Percentiles rank a stretch among this genome's conserved stretches.
Conservation (phyloP, 2,113 vertebrate genomes). For the Romanogobio albipinnatus region DNA sequence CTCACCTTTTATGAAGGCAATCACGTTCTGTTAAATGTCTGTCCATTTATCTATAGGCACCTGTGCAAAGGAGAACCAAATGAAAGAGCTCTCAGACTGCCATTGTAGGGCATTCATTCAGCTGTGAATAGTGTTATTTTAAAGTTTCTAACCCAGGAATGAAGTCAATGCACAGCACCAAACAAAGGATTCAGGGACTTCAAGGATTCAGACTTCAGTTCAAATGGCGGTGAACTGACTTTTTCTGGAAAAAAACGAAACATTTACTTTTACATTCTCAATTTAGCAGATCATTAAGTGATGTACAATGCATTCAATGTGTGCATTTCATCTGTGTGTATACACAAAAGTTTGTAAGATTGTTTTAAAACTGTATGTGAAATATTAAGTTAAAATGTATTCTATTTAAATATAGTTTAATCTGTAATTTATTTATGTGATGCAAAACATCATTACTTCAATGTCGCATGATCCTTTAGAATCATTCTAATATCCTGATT, state of each 20-base stretch:
- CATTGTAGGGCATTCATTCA: background rate
- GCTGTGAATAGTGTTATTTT: conserved; percentile 3
- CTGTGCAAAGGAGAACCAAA: conserved; percentile 1
- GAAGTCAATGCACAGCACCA: background rate
- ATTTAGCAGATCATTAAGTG: background rate
- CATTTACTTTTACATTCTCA: background rate
- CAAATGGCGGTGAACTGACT: background rate
- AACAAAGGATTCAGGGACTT: too few species aligned
- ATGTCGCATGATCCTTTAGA: too few species aligned
- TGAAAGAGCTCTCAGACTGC: conserved; percentile 15
- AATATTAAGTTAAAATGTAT: too few species aligned
- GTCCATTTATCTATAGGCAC: conserved; percentile 20
- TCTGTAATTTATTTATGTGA: too few species aligned
- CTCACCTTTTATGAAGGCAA: conserved; percentile 25
- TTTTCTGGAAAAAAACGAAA: background rate
- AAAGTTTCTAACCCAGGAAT: background rate
- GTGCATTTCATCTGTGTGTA: background rate
- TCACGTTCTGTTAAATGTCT: conserved; percentile 1
- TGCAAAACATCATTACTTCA: too few species aligned
- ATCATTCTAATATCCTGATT: too few species aligned
- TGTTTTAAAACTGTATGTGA: background rate
- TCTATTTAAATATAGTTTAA: too few species aligned
- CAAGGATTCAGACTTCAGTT: background rate
- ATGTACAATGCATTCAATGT: background rate
- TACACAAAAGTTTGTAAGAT: background rate